These are phyloP conservation scores for Symphodus melops DNA, from an alignment of 2,113 vertebrate genomes.

Conservation along the genomic window DNA sequence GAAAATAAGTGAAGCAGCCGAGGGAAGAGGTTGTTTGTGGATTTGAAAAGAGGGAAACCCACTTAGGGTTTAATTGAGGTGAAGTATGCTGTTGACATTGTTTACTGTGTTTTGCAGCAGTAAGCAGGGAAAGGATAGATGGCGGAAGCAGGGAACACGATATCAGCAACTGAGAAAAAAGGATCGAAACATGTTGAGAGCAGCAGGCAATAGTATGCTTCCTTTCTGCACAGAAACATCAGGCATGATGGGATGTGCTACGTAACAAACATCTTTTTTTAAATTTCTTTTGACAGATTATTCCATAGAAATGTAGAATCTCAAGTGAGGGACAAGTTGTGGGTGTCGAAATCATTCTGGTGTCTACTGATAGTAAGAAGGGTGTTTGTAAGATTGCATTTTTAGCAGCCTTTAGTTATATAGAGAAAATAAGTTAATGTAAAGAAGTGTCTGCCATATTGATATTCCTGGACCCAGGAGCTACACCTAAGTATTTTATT, in stretches of 20 bases:
- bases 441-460: no score
- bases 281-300: not conserved
- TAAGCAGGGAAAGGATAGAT: not conserved
- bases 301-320: not conserved
- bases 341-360: not conserved
- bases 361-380: not conserved
- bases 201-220: conserved; percentile 14
- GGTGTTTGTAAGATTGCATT: no score
- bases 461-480: not conserved
- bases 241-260: not conserved
- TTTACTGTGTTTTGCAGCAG: not conserved
- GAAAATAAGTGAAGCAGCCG: conserved; percentile 16
- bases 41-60: not conserved
- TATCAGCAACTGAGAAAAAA: not conserved
- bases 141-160: not conserved
- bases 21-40: conserved; percentile 9
- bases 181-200: conserved; percentile 1
- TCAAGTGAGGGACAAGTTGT: not conserved
- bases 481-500: not conserved
- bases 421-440: no score
- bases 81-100: conserved; percentile 1
- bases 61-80: conserved; percentile 4
- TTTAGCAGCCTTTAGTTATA: no score
- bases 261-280: no score
- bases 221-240: conserved; percentile 2